Base-by-base conservation (phyloP, 2,113 vertebrate species). In the Melanerpes aurifrons region DNA sequence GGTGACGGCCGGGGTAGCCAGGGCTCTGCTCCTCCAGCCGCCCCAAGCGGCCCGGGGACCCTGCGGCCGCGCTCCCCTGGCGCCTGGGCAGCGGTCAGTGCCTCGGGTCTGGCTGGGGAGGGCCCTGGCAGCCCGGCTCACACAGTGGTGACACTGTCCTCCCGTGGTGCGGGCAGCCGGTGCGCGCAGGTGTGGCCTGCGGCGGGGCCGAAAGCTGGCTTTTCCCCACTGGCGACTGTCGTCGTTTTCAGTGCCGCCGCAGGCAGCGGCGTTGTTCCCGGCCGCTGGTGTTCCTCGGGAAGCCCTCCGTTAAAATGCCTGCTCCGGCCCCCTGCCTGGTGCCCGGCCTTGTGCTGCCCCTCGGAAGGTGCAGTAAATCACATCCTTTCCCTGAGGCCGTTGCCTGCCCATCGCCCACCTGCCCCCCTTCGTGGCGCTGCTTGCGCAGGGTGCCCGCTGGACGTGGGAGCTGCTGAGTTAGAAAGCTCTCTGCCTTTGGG, bases 381-480 rank as follows among this genome's bases (percentile, higher is more conserved):
- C 19, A 4, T 4, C 17, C 29, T 21, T 10, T 6, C 15, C 57
- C 40, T 1, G 29, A 10, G 56, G 31, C 56, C 7, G 45, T 28
- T 20, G 37, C 45, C 64, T 20, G 0, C 7, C 2, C 56, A 0
- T 53, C 5, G 3, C 61, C 29, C 25, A 0, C 31, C 28, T 24
- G 28, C 8, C 54, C 13, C 29, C 15, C 3, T 3, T 3, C 7
- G 19, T 9, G 75, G 31, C 8, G 1, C 43, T 8, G n/a, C 26
- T 6, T 4, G 62, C 7, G 2, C 15, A 2, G 7, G 63, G 40
- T 15, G 57, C 22, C 7, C 2, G 3, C 12, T 15, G n/a, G 29
- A 14, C 6, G 0, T 4, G 5, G 7, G 69, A 3, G 21, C 3
- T 48, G 70, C 47, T 15, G 0, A 2, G 2, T 0, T 37, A 45